phyloP scores from a whole-genome alignment of 2,888 invertebrate genomes.

The Leistus spinibarbis region DNA sequence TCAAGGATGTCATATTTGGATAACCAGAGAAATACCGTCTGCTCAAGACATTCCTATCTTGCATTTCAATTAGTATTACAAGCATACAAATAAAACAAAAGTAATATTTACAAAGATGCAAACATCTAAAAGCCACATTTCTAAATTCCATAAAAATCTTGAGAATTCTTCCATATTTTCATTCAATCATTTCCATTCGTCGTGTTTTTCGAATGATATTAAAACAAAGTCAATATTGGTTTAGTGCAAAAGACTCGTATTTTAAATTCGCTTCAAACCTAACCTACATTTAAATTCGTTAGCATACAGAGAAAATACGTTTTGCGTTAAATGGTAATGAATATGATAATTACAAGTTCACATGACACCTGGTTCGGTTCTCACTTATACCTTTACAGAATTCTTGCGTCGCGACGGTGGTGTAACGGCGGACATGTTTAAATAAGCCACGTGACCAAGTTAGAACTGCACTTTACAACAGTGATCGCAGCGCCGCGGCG shows the following conservation, averaged over 20 bases:
- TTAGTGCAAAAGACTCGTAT: neutral
- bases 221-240: neutral
- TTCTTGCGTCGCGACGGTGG: neutral
- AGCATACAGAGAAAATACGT: neutral
- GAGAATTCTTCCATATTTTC: neutral
- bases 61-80: no score
- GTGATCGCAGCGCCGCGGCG: neutral
- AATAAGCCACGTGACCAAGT: slow-evolving; percentile 27
- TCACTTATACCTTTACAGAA: neutral
- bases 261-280: neutral
- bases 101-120: neutral
- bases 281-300: neutral
- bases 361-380: neutral
- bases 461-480: slow-evolving; percentile 23
- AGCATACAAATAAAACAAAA: neutral
- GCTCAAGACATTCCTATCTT: no score
- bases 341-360: slow-evolving; percentile 10
- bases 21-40: no score
- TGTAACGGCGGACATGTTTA: slow-evolving; percentile 9
- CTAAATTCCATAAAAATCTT: neutral
- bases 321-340: slow-evolving; percentile 14
- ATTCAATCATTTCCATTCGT: neutral
- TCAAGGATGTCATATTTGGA: no score
- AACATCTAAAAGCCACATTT: neutral
- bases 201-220: neutral